Evolutionary conservation across 2,888 invertebrate species (phyloP).

Genomic region (Heliconius ismenius): DNA sequence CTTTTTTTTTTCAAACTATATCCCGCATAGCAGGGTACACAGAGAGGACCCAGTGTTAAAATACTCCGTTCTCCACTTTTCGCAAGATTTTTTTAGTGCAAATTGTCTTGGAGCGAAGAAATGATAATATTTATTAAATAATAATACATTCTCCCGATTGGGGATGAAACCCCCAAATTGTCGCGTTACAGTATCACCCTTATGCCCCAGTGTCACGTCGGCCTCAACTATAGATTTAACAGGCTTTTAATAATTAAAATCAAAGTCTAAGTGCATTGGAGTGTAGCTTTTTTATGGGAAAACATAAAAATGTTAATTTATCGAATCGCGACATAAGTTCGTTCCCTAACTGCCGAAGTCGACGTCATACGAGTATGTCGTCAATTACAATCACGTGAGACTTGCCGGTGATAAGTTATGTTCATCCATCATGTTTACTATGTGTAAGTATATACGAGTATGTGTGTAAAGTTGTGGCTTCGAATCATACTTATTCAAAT

Average conservation of each 20-base stretch:
- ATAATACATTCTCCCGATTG: no score
- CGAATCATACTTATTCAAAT: not conserved
- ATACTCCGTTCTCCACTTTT: no score
- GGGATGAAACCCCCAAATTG: no score
- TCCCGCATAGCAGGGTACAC: no score
- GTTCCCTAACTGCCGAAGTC: constrained; percentile 7
- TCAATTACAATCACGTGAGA: constrained; percentile 28
- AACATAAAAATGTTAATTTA: constrained; percentile 19
- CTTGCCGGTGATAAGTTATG: constrained; percentile 12
- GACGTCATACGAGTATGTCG: constrained; percentile 21
- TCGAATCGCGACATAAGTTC: constrained; percentile 7
- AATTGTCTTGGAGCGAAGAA: no score
- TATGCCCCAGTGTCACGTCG: no score
- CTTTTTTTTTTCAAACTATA: no score
- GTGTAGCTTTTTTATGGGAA: not conserved
- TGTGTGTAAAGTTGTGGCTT: not conserved
- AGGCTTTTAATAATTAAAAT: not conserved
- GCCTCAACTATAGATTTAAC: not conserved
- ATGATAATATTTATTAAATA: no score
- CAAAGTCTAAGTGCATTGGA: not conserved
- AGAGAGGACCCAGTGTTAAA: no score
- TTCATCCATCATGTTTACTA: constrained; percentile 25
- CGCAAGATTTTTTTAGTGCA: no score
- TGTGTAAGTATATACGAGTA: not conserved
- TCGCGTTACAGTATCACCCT: no score